phyloP scores from a whole-genome alignment of 2,113 vertebrate species.

The Acinonyx jubatus region DNA sequence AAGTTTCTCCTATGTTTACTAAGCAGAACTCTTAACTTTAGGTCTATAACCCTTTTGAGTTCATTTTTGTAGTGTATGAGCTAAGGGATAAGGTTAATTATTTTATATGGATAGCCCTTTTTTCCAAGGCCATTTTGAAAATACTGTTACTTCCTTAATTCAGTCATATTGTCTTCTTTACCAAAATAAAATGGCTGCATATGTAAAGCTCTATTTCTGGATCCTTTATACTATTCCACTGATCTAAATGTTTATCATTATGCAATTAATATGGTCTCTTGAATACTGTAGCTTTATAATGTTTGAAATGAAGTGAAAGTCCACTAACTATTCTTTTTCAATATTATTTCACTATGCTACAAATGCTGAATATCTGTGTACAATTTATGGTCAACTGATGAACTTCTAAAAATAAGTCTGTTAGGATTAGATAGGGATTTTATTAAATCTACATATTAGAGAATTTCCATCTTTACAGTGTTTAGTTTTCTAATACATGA shows the following conservation, averaged over 20 bases:
- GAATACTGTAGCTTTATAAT: neutral
- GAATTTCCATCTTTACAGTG: neutral
- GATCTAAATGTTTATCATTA: neutral
- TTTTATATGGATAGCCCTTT: neutral
- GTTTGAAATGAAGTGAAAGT: neutral
- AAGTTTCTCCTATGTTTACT: neutral
- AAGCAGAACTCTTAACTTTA: neutral
- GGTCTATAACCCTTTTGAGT: neutral
- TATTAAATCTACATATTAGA: neutral
- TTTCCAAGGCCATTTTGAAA: neutral
- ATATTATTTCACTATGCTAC: neutral
- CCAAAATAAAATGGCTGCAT: neutral
- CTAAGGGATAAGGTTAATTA: neutral
- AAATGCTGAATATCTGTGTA: neutral
- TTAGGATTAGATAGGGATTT: neutral
- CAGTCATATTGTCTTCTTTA: neutral
- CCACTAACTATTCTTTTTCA: neutral
- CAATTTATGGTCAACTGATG: neutral
- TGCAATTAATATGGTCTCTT: neutral
- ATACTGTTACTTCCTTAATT: neutral
- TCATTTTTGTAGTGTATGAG: neutral
- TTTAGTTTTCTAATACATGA: neutral
- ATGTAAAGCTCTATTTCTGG: neutral
- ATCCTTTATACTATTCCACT: neutral
- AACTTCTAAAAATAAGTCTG: neutral